Base-by-base conservation (phyloP, 2,113 vertebrate genomes). In the Labeo catla region DNA sequence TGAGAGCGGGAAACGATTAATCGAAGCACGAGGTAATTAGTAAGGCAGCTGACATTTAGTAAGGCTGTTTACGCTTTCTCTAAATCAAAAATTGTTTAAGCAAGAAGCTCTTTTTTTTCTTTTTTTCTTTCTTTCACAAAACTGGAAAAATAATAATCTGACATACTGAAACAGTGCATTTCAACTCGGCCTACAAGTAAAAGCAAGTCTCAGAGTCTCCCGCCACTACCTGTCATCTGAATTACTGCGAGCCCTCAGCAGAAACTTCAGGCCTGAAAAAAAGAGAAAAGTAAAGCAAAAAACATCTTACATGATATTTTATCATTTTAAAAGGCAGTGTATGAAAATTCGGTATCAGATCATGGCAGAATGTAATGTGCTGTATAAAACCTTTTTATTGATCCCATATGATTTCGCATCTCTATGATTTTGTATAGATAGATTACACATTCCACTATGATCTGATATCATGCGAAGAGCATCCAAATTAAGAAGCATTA, bases 151-250 rank as follows among this genome's bases (percentile, higher is more conserved):
- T 66, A 21, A 81, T 66, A n/a, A 80, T 61, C 39, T 34, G 79
- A 16, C 79, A 81, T 12, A 8, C 3, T 80, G 77, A 43, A 61
- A 59, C 34, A n/a, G 10, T 45, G 54, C 77, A 61, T 80, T 61
- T 80, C 54, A 80, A 45, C 39, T 45, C 11, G 12, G 39, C 54
- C 36, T 61, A 81, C 59, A 47, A 57, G 78, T 61, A 80, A 39
- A 16, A 45, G 39, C 77, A 43, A 43, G 54, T 43, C 77, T 61
- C 57, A 63, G 59, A 63, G 59, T 81, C 21, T 13, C 36, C 11
- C 9, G 4, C 49, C 59, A 81, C 76, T 5, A 77, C 50, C 50
- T 65, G 78, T 63, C 43, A 81, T 63, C 59, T 23, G 23, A 81
- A 65, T 28, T 65, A 65, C 45, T n/a, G 8, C 2, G 43, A 81